phyloP scores from a whole-genome alignment of 2,113 vertebrate species.

The Semicossyphus pulcher region DNA sequence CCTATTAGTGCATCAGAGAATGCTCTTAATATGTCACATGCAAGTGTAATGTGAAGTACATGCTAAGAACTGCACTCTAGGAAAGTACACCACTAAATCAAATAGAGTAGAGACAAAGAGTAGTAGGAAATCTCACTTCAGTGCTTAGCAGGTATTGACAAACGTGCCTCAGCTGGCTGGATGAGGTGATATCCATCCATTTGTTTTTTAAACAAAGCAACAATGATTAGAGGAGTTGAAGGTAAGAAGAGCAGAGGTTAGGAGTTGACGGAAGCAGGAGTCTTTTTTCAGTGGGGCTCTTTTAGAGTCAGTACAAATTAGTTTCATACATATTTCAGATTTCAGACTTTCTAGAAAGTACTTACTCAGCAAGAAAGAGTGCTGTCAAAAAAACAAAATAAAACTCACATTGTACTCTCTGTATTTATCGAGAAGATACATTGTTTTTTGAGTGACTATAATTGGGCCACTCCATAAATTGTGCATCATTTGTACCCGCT shows the following conservation, averaged over 20 bases:
- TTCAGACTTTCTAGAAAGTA: conserved; percentile 13
- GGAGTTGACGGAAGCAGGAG: background rate
- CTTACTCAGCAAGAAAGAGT: background rate
- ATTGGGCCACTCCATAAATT: conserved; percentile 14
- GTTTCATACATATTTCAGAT: background rate
- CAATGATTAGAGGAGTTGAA: background rate
- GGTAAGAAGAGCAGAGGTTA: conserved; percentile 11
- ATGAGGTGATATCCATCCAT: conserved; percentile 19
- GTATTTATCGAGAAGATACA: background rate
- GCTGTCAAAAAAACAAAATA: conserved; percentile 17
- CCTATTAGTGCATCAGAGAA: conserved; percentile 5
- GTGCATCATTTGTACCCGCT: too few relatives aligned
- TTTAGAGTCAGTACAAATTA: background rate
- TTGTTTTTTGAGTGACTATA: conserved; percentile 15
- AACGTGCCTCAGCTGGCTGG: background rate
- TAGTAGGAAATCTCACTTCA: conserved; percentile 7
- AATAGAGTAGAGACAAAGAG: too few relatives aligned
- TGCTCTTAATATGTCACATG: conserved; percentile 11
- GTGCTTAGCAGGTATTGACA: conserved; percentile 16
- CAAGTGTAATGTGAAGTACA: background rate
- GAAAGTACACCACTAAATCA: conserved; percentile 20
- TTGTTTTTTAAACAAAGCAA: background rate
- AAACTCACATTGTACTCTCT: background rate
- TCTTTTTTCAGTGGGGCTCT: background rate
- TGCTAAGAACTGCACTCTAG: background rate